Base-by-base conservation (phyloP, 2,888 invertebrate genomes). In the Ornithoptera priamus region DNA sequence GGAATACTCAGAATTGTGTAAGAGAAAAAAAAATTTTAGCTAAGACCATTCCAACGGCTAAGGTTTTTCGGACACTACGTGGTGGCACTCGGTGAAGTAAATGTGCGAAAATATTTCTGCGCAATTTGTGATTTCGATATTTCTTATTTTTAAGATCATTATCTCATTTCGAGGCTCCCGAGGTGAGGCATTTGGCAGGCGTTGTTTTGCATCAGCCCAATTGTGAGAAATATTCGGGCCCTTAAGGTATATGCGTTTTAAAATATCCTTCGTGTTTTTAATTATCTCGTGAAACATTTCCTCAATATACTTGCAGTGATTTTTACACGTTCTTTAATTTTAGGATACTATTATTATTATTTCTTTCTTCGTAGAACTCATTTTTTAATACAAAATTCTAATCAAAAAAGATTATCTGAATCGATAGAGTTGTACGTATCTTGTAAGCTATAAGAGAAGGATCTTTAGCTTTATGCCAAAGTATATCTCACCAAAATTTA, bases 91-190 rank as follows among this genome's bases (percentile, higher is more conserved):
- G 50, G 46, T 20, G 61, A 30, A 66, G 60, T 67, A 64, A 63
- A 70, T 67, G 70, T 60, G 70, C 63, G 67, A 70, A 70, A 67
- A 60, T 67, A 70, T 70, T 70, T 70, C 63, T 42, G 66, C 17
- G 60, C 70, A 70, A 67, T 70, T 64, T 67, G 70, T 67, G 67
- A 67, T 64, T 39, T 67, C 60, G 60, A 63, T 67, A 70, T 70
- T 70, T 59, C 66, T 67, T 67, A 70, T 67, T 67, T 70, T 63
- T 61, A 39, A 66, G 70, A 70, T 67, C 64, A 60, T 67, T 70
- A 70, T 70, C 67, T 63, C 59, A 59, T 67, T 70, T 64, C 36
- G 50, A 60, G 42, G 50, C 22, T 56, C 60, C 53, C 57, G 58
- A 42, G 36, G 63, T 67, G 64, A 36, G 70, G 62, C 20, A 67